Conservation (phyloP, 2,888 invertebrate genomes). For the Apoda limacodes region DNA sequence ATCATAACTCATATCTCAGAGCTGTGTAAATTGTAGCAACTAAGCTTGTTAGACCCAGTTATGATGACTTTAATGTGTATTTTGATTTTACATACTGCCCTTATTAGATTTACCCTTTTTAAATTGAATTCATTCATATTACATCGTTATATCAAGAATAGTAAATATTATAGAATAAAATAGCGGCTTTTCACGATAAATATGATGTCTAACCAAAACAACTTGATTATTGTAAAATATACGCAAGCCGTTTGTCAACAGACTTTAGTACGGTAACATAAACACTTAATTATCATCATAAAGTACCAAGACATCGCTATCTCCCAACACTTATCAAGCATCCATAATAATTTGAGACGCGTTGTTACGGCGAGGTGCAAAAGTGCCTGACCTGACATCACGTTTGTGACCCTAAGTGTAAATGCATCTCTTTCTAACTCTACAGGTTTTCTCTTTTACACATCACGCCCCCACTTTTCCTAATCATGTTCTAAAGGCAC, state of each 20-base stretch:
- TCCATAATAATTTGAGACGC: slow-evolving; percentile 71
- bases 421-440: slow-evolving; percentile 39
- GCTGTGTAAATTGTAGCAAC: no score
- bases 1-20: no score
- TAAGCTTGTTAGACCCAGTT: no score
- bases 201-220: no score
- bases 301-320: slow-evolving; percentile 64
- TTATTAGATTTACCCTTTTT: no score
- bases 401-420: slow-evolving; percentile 63
- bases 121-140: no score
- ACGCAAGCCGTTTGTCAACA: slow-evolving; percentile 24
- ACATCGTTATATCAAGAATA: no score
- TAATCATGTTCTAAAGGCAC: slow-evolving; percentile 63
- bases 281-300: slow-evolving; percentile 66
- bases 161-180: no score
- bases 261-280: slow-evolving; percentile 36
- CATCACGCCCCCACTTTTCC: slow-evolving; percentile 68
- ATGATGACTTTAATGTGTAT: no score
- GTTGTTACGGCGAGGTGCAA: slow-evolving; percentile 71
- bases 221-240: neutral
- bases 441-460: slow-evolving; percentile 40
- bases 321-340: slow-evolving; percentile 68
- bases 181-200: no score
- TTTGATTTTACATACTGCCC: no score
- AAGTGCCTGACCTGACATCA: slow-evolving; percentile 72